Percentiles rank a stretch among this genome's conserved stretches.
These are phyloP conservation scores for Porites lobata DNA, from an alignment of 92 coral and sea anemone species.

Conservation along the genomic window DNA sequence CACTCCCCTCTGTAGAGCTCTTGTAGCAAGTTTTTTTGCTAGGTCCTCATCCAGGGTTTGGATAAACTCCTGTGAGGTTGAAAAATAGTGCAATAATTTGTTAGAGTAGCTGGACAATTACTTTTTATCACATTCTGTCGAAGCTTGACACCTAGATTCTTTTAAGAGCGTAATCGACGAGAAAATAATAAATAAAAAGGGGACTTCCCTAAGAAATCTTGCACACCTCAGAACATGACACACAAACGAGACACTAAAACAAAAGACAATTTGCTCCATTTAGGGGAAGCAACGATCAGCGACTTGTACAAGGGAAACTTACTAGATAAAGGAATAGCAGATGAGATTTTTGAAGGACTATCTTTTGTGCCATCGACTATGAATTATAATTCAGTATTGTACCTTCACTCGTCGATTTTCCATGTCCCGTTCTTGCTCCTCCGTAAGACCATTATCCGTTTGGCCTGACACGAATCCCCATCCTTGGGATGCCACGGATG, in stretches of 20 bases:
- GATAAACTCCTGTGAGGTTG: conserved; percentile 4
- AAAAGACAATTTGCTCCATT: conserved; percentile 2
- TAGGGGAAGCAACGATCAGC: not conserved
- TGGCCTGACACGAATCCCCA: not conserved
- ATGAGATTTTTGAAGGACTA: too few species aligned
- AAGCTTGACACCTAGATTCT: not conserved
- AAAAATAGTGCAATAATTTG: conserved; percentile 3
- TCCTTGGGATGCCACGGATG: not conserved
- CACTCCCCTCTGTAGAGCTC: conserved; percentile 30
- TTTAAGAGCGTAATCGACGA: conserved; percentile 8
- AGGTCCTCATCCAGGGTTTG: conserved; percentile 16
- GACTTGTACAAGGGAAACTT: too few species aligned
- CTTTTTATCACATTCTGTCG: conserved; percentile 6
- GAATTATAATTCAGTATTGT: too few species aligned
- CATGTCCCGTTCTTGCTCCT: too few species aligned
- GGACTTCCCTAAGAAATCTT: conserved; percentile 6
- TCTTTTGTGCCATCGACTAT: too few species aligned
- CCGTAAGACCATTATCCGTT: not conserved
- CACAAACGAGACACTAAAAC: not conserved
- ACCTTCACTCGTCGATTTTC: too few species aligned
- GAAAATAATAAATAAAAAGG: conserved; percentile 3
- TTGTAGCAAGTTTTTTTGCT: conserved; percentile 3
- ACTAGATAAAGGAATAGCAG: too few species aligned
- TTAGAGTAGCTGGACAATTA: not conserved
- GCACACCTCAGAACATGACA: not conserved